Evolutionary conservation across 2,888 invertebrate genomes (phyloP), one percentile per base, ranked within the genome.

Genomic region (Calameuta idolon): DNA sequence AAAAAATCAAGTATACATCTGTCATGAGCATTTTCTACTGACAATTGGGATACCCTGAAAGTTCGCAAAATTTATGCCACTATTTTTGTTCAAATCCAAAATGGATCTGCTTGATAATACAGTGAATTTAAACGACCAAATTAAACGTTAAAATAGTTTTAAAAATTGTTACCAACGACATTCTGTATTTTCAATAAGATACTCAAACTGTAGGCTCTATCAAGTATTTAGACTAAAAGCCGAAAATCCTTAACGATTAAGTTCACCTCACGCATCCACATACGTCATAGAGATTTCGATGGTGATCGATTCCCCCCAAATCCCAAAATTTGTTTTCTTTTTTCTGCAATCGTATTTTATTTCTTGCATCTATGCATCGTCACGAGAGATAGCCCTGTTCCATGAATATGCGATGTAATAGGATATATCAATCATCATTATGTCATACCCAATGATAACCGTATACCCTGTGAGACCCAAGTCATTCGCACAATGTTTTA

Each of bases 291-390:
- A 55, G 23, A 55, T 55, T 55, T 23, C 9, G 55, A 9, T 55
- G 55, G 15, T 40, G 40, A 55, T 55, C 55, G 23, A 55, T 9
- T 55, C 11, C 11, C 30, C 71, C 30, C 30, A 11, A 35, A 35
- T 35, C 12, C 23, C 30, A 11, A 23, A 71, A 3, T 12, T 15
- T 71, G 5, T 71, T 15, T 12, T 30, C n/a, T 15, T 15, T 71
- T 33, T 30, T 23, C 1, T 11, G 23, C 30, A 71, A 9, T 55
- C 15, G 5, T 15, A 40, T 0, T 74, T 76, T 77, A 69, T 33
- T 79, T 85, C 78, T 81, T 87, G 87, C 87, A 87, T 87, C 81
- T 84, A 83, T 87, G 87, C 87, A 87, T 87, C 83, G 85, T 86
- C 83, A 77, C 79, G 12, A 71, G 79, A 73, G 9, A 55, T 9